Conservation (phyloP, 30 jellyfish, hydroid and myxozoan species). For the Rhopilema esculentum region DNA sequence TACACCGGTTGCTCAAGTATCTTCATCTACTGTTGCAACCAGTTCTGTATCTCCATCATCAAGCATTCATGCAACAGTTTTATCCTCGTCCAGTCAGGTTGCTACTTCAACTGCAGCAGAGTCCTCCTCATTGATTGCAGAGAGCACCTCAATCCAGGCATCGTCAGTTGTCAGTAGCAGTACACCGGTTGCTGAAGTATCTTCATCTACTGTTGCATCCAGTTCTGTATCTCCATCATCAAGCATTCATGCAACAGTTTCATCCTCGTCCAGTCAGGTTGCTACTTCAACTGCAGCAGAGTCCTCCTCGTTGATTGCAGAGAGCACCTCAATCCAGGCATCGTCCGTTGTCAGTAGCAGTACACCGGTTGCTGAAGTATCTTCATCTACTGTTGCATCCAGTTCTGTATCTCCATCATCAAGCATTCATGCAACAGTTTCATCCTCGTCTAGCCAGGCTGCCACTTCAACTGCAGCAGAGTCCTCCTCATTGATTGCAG, state of each 20-base stretch:
- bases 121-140: not conserved
- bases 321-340: not conserved
- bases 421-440: not conserved
- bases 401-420: not conserved
- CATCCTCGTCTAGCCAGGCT: not conserved
- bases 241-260: not conserved
- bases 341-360: not conserved
- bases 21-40: not conserved
- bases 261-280: not conserved
- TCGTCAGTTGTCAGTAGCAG: not conserved
- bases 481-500: not conserved
- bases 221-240: not conserved
- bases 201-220: not conserved
- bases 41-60: not conserved
- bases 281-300: not conserved
- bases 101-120: not conserved
- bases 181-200: not conserved
- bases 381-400: not conserved
- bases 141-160: not conserved
- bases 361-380: not conserved
- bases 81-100: not conserved
- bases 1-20: not conserved
- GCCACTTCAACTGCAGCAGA: not conserved
- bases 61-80: not conserved
- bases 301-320: not conserved